A percentile compares a stretch with the other conserved stretches of the same genome.
Evolutionary conservation across 2,888 invertebrate genomes (phyloP).

Genomic region (Laothoe populi): DNA sequence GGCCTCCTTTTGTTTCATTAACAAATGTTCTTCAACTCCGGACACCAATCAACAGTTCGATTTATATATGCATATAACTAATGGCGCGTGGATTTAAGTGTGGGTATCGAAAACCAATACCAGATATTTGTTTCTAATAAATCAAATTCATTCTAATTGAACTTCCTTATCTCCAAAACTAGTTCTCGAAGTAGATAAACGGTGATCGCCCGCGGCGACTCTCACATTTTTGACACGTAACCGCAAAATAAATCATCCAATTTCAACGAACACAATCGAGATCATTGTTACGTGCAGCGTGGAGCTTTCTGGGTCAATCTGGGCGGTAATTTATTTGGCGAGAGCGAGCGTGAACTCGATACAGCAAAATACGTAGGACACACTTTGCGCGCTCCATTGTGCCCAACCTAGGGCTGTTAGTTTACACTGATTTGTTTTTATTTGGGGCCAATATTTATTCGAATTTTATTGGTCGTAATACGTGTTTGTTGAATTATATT

Average conservation of each 20-base stretch:
- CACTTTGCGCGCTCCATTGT: constrained; percentile 36
- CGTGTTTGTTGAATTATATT: too few species aligned
- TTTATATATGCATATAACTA: background rate
- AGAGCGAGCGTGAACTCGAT: constrained; percentile 62
- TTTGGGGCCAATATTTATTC: background rate
- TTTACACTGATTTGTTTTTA: constrained; percentile 5
- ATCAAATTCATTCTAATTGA: constrained; percentile 16
- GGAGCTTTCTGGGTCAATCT: constrained; percentile 74
- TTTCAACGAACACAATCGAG: constrained; percentile 33
- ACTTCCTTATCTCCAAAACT: background rate
- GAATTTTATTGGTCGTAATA: too few species aligned
- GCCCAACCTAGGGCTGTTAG: constrained; percentile 23
- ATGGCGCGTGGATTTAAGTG: too few species aligned
- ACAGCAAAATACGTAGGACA: constrained; percentile 51
- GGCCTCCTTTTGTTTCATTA: too few species aligned
- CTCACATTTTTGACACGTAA: constrained; percentile 27
- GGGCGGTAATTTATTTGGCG: constrained; percentile 71
- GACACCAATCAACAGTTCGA: background rate
- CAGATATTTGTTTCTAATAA: constrained; percentile 5
- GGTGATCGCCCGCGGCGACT: constrained; percentile 19
- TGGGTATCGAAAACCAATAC: background rate
- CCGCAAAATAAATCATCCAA: constrained; percentile 25
- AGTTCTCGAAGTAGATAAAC: constrained; percentile 11
- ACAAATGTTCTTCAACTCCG: too few species aligned
- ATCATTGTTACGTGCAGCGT: constrained; percentile 58